Conservation (phyloP, 1,140 invertebrate species). For the Drosophila grimshawi region DNA sequence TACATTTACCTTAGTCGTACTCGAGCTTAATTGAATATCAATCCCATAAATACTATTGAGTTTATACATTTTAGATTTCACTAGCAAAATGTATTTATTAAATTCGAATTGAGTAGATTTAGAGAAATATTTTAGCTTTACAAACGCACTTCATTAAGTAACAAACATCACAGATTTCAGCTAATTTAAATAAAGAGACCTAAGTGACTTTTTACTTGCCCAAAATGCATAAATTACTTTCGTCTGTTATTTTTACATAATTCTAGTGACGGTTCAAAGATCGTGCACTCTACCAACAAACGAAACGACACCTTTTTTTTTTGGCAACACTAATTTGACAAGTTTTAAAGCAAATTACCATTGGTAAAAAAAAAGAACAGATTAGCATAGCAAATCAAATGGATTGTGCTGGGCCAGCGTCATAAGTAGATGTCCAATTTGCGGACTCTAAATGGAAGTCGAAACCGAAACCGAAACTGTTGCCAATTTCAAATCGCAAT, state of each 20-base stretch:
- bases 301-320: constrained; percentile 15
- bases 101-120: too few relatives aligned
- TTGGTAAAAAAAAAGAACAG: constrained; percentile 19
- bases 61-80: too few relatives aligned
- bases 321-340: constrained; percentile 56
- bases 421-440: constrained; percentile 65
- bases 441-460: constrained; percentile 62
- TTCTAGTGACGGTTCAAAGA: constrained; percentile 8
- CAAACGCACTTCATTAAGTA: too few relatives aligned
- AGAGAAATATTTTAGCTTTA: too few relatives aligned
- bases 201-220: too few relatives aligned
- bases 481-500: constrained; percentile 82
- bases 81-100: too few relatives aligned
- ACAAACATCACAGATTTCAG: too few relatives aligned
- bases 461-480: constrained; percentile 57
- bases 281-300: constrained; percentile 8
- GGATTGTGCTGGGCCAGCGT: constrained; percentile 13
- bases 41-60: too few relatives aligned
- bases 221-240: too few relatives aligned
- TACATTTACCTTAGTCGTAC: too few relatives aligned
- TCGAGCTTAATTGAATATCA: too few relatives aligned
- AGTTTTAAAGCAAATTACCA: constrained; percentile 60
- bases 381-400: constrained; percentile 59
- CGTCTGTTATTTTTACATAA: not conserved
- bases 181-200: too few relatives aligned